phyloP scores from a whole-genome alignment of 2,888 invertebrate species.

The Diaprepes abbreviatus region DNA sequence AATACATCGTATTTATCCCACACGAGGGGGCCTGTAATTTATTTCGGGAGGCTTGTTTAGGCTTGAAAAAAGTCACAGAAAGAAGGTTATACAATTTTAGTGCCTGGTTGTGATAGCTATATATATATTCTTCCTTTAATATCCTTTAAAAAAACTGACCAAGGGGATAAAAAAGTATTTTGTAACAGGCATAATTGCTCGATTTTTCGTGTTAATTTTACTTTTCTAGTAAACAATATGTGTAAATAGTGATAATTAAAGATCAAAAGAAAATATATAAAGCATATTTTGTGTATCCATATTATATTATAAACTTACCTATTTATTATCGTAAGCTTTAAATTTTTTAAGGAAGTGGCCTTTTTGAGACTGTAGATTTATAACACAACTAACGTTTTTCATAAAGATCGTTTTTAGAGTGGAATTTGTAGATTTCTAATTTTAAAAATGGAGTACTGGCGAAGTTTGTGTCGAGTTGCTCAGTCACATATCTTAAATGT shows the following conservation, averaged over 20 bases:
- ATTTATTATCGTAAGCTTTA: constrained; percentile 24
- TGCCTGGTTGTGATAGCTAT: too few species aligned
- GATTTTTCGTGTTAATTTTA: too few species aligned
- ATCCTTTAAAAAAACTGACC: too few species aligned
- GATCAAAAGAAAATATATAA: constrained; percentile 25
- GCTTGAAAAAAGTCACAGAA: too few species aligned
- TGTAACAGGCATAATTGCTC: too few species aligned
- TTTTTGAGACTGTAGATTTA: constrained; percentile 29
- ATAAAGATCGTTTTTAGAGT: neutral
- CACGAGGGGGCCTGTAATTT: too few species aligned
- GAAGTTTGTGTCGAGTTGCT: neutral
- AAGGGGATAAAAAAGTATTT: too few species aligned
- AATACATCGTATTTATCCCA: too few species aligned
- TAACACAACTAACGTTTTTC: constrained; percentile 31
- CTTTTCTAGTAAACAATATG: neutral
- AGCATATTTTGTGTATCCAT: constrained; percentile 44
- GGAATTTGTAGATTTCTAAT: neutral
- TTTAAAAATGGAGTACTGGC: constrained; percentile 1
- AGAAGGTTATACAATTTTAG: too few species aligned
- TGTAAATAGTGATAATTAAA: constrained; percentile 34
- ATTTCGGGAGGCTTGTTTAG: too few species aligned
- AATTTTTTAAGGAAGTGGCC: constrained; percentile 40
- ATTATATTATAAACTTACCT: constrained; percentile 16
- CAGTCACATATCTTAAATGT: neutral
- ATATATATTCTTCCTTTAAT: too few species aligned